Evolutionary conservation across 2,888 invertebrate species (phyloP).

Genomic region (Ptychoptera contaminata): DNA sequence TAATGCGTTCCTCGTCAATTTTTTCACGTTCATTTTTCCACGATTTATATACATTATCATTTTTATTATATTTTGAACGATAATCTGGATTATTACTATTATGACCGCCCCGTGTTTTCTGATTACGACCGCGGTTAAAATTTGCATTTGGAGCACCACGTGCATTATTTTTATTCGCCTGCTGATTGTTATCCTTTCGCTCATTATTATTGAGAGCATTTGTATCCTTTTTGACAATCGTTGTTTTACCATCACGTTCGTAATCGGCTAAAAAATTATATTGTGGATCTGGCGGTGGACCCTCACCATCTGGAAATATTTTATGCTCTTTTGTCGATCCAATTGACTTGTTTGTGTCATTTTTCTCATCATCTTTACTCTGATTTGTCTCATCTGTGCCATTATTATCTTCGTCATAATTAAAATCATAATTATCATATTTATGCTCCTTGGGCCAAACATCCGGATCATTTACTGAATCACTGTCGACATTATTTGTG

Average conservation of each 20-base stretch:
- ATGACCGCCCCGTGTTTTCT: neutral
- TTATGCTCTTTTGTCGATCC: constrained; percentile 13
- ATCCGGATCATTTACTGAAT: constrained; percentile 3
- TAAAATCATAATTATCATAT: constrained; percentile 33
- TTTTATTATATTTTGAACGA: neutral
- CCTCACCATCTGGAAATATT: constrained; percentile 25
- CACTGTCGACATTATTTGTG: neutral
- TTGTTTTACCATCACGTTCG: constrained; percentile 21
- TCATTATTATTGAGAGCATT: constrained; percentile 5
- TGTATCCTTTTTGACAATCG: constrained; percentile 1
- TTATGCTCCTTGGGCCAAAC: constrained; percentile 32
- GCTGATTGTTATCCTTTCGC: constrained; percentile 7
- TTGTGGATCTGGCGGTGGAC: constrained; percentile 31
- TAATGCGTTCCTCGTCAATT: constrained; percentile 30
- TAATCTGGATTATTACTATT: constrained; percentile 3
- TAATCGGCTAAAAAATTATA: constrained; percentile 31
- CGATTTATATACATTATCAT: constrained; percentile 22
- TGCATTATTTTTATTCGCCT: constrained; percentile 2
- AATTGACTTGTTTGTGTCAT: neutral
- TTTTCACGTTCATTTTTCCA: constrained; percentile 31
- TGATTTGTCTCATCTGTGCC: constrained; percentile 14
- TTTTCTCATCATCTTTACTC: constrained; percentile 1
- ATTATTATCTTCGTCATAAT: constrained; percentile 12
- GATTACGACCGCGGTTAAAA: constrained; percentile 10
- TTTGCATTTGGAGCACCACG: constrained; percentile 8